These are phyloP conservation scores for Nemotelus nigrinus DNA, from an alignment of 2,888 invertebrate species.

Conservation along the genomic window DNA sequence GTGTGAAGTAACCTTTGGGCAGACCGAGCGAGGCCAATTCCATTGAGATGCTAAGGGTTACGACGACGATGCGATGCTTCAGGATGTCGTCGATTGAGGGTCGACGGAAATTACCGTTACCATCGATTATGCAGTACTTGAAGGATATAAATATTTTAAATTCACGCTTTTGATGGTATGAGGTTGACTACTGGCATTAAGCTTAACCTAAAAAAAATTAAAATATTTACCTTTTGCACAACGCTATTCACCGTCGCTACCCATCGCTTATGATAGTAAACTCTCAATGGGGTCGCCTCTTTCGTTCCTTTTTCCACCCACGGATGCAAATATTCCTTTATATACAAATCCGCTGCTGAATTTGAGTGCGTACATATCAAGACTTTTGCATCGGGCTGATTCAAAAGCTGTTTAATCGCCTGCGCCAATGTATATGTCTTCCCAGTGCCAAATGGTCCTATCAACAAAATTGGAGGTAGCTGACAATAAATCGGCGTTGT, in stretches of 20 bases:
- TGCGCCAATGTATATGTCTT: conserved; percentile 86
- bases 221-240: conserved; percentile 70
- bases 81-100: conserved; percentile 78
- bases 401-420: conserved; percentile 75
- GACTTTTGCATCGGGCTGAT: conserved; percentile 73
- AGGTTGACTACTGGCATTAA: neutral
- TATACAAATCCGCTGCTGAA: conserved; percentile 86
- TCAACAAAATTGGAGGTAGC: conserved; percentile 77
- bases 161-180: neutral
- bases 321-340: conserved; percentile 83
- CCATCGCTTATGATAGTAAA: conserved; percentile 83
- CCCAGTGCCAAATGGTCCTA: conserved; percentile 87
- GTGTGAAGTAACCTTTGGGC: conserved; percentile 75
- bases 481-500: conserved; percentile 72
- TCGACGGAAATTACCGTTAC: conserved; percentile 71
- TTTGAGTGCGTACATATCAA: conserved; percentile 88
- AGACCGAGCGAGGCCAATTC: conserved; percentile 75
- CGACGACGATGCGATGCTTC: conserved; percentile 78
- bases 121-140: conserved; percentile 79
- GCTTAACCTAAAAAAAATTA: neutral
- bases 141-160: conserved; percentile 55
- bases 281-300: conserved; percentile 76
- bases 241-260: conserved; percentile 78
- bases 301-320: conserved; percentile 75
- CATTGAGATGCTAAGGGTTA: conserved; percentile 82